phyloP scores from a whole-genome alignment of 2,888 invertebrate species.

The Torymus tubicola region DNA sequence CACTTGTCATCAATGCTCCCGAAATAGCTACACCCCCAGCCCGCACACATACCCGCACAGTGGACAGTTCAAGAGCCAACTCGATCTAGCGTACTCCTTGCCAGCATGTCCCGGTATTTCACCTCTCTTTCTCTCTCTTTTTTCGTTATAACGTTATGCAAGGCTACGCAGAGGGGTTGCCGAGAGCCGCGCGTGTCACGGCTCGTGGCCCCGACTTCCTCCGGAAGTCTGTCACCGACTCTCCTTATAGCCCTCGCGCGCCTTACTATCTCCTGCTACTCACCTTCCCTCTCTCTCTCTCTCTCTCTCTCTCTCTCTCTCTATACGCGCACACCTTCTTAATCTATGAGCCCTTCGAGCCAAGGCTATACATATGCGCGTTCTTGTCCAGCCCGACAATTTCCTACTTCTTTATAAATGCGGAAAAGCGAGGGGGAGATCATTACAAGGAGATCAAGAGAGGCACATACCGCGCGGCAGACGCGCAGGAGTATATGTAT shows the following conservation, averaged over 20 bases:
- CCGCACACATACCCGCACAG: slow-evolving; percentile 1
- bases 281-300: slow-evolving; percentile 21
- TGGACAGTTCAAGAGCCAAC: no score
- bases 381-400: slow-evolving; percentile 5
- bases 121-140: slow-evolving; percentile 8
- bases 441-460: slow-evolving; percentile 21
- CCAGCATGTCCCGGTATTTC: no score
- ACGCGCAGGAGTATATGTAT: neutral
- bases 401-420: slow-evolving; percentile 37
- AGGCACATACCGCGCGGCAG: neutral
- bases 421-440: slow-evolving; percentile 47
- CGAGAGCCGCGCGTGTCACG: slow-evolving; percentile 29
- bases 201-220: slow-evolving; percentile 55
- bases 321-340: slow-evolving; percentile 10
- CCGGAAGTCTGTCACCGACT: slow-evolving; percentile 57
- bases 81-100: no score
- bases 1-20: no score
- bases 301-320: slow-evolving; percentile 13
- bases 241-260: neutral
- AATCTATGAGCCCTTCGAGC: slow-evolving; percentile 16
- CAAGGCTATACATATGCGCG: neutral
- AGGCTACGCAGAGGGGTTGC: slow-evolving; percentile 49
- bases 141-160: slow-evolving; percentile 55
- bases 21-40: neutral
- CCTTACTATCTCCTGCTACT: no score